Conservation (phyloP, 2,797 vertebrate species). For the Scyliorhinus canicula region DNA sequence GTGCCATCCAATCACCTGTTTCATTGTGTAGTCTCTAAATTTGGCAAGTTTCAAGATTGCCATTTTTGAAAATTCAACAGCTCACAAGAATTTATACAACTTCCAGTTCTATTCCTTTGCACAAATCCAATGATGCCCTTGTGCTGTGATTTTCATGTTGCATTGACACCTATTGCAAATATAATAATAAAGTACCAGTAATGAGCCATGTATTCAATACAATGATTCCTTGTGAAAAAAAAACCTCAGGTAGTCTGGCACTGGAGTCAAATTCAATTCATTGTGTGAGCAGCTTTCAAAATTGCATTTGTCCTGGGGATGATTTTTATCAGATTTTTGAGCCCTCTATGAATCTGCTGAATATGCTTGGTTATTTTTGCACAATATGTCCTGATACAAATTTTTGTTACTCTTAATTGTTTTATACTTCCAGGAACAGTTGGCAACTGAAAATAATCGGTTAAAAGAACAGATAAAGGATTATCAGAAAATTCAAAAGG, state of each 20-base stretch:
- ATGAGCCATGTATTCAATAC: background rate
- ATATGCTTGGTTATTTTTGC: background rate
- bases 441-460: slow-evolving; percentile 51
- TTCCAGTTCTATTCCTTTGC: background rate
- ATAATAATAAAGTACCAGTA: background rate
- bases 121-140: background rate
- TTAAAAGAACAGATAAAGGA: slow-evolving; percentile 53
- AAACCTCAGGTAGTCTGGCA: background rate
- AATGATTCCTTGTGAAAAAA: background rate
- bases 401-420: slow-evolving; percentile 32
- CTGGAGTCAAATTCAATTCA: background rate
- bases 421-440: slow-evolving; percentile 54
- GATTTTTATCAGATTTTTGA: background rate
- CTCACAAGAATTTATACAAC: background rate
- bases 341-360: background rate
- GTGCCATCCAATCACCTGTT: background rate
- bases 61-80: background rate
- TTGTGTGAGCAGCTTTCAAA: background rate
- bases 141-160: background rate
- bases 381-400: background rate
- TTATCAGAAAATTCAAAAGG: slow-evolving; percentile 52
- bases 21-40: background rate
- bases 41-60: background rate
- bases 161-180: background rate
- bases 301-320: background rate